Conservation (phyloP, 2,797 vertebrate genomes). For the Crocodylus rhombifer region DNA sequence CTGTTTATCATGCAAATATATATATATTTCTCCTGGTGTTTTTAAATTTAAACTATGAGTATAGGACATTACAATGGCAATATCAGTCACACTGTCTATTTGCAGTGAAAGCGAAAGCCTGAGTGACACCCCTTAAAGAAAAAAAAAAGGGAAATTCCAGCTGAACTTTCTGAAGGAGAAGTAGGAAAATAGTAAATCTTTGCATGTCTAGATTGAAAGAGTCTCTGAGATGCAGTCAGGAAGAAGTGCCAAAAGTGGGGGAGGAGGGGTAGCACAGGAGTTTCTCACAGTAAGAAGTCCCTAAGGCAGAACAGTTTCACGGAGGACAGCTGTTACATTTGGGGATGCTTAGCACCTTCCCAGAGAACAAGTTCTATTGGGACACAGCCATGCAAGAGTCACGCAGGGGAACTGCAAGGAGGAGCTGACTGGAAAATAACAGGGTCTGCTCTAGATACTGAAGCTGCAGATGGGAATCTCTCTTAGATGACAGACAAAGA, state of each 20-base stretch:
- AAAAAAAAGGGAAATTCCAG: neutral
- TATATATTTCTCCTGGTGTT: neutral
- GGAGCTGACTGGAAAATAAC: neutral
- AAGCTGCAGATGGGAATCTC: slow-evolving; percentile 18
- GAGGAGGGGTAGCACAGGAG: neutral
- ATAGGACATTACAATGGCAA: neutral
- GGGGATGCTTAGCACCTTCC: neutral
- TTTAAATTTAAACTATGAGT: slow-evolving; percentile 1
- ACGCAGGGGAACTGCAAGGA: neutral
- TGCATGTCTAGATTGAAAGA: neutral
- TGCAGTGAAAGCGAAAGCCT: slow-evolving; percentile 12
- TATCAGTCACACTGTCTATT: neutral
- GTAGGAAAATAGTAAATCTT: neutral
- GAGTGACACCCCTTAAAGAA: neutral
- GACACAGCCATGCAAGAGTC: neutral
- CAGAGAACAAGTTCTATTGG: neutral
- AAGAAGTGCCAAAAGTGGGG: neutral
- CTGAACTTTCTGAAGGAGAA: slow-evolving; percentile 1
- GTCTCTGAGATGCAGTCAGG: neutral
- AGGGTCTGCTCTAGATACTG: slow-evolving; percentile 18
- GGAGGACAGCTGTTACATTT: neutral
- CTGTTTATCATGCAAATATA: neutral
- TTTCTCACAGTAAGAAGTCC: neutral
- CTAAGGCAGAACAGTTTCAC: neutral
- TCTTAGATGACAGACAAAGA: neutral